Evolutionary conservation across 2,113 vertebrate species (phyloP), one percentile per base, ranked within the genome.

Genomic region (Pyxicephalus adspersus): DNA sequence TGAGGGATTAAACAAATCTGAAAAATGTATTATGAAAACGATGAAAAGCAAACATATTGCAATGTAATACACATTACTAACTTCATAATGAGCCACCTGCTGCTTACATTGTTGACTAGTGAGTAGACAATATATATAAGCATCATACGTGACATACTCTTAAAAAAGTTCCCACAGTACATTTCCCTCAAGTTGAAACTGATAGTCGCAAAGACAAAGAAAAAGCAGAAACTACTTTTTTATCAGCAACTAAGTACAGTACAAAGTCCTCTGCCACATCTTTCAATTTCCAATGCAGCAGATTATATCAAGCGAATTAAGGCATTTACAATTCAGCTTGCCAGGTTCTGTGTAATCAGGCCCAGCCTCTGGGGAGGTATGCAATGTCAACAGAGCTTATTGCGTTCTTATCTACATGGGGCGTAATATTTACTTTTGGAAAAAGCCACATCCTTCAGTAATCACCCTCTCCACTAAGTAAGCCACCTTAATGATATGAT

Each of bases 401-500:
- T 29, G 67, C 83, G 8, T 79, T 77, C 52, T 58, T 84, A 34
- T 31, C 63, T 52, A 83, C 82, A 78, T 0, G 0, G 83, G 89
- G 88, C 66, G 87, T 85, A 86, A 83, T 85, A 34, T 90, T 90
- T 88, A 83, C 89, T 76, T 77, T 78, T 61, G 85, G 85, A 80
- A 86, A 88, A 87, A 84, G 74, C 87, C 85, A 90, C 83, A 90
- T 84, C 89, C 87, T 85, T 86, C 84, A 85, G 86, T 84, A 88
- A 86, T 71, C 84, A 81, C 83, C 84, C 83, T 67, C 55, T 66
- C 72, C 52, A 86, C 52, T 68, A 84, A 76, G 73, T 61, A 73
- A 1, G 0, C 75, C 77, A 64, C 84, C 85, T 83, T 68, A 67
- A 64, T 34, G 29, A 65, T 45, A 26, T 25, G 31, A 45, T 54